These are phyloP conservation scores for Vimba vimba DNA, from an alignment of 2,113 vertebrate genomes.

Conservation along the genomic window DNA sequence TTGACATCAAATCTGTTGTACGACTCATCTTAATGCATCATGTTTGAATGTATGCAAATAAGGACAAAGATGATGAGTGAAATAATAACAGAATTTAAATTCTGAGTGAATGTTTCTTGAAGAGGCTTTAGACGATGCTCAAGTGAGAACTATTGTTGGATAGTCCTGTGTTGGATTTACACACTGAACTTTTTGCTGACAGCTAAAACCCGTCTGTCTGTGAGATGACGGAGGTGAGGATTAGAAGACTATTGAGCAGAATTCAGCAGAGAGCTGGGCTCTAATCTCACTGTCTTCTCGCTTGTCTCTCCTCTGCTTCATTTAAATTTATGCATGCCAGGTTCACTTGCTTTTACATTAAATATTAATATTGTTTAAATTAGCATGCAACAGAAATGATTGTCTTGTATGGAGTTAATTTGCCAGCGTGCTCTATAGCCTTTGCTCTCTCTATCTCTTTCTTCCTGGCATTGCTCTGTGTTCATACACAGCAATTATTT, in stretches of 20 bases:
- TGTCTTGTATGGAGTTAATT: slow-evolving; percentile 27
- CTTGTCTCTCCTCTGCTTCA: neutral
- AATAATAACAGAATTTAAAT: neutral
- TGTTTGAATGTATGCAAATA: neutral
- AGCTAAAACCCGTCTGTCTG: slow-evolving; percentile 5
- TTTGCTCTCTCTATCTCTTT: slow-evolving; percentile 30
- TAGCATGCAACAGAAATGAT: slow-evolving; percentile 20
- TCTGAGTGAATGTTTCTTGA: neutral
- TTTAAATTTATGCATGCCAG: neutral
- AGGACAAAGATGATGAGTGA: neutral
- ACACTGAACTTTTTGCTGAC: neutral
- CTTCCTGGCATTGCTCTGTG: slow-evolving; percentile 24
- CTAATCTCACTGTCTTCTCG: neutral
- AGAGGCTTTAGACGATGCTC: neutral
- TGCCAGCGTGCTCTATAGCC: neutral
- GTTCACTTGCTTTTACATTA: slow-evolving; percentile 34
- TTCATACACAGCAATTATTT: slow-evolving; percentile 50
- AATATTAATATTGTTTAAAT: slow-evolving; percentile 47
- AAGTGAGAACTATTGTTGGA: neutral
- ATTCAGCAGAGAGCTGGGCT: neutral
- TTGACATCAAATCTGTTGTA: neutral
- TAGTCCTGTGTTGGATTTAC: slow-evolving; percentile 1
- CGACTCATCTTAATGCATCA: neutral
- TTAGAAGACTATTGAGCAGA: slow-evolving; percentile 12
- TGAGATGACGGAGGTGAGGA: neutral